A percentile compares a stretch with the other conserved stretches of the same genome.
Evolutionary conservation across 2,888 invertebrate species (phyloP).

Genomic region (Chromoteleia sp.): DNA sequence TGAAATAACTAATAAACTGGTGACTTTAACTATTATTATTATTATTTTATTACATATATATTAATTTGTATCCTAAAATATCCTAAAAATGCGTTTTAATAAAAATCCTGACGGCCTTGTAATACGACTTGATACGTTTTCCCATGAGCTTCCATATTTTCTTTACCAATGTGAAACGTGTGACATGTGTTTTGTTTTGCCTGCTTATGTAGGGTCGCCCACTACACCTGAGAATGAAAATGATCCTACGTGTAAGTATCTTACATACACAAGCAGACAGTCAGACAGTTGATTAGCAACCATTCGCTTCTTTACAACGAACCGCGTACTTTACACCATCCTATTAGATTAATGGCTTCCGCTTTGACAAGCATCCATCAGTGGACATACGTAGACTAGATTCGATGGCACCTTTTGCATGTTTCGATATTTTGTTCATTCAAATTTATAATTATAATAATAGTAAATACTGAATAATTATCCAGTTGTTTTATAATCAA

Average conservation of each 20-base stretch:
- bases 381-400: slow-evolving; percentile 28
- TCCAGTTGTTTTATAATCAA: too few species aligned
- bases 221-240: slow-evolving; percentile 86
- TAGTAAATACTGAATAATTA: too few species aligned
- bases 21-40: too few species aligned
- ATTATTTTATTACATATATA: too few species aligned
- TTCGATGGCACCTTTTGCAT: slow-evolving; percentile 41
- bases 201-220: slow-evolving; percentile 85
- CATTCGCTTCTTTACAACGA: slow-evolving; percentile 45
- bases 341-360: slow-evolving; percentile 46
- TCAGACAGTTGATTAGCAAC: slow-evolving; percentile 53
- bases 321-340: slow-evolving; percentile 29
- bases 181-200: slow-evolving; percentile 84
- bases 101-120: neutral
- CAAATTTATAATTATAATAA: neutral
- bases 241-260: slow-evolving; percentile 86
- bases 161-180: slow-evolving; percentile 82
- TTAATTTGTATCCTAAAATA: neutral
- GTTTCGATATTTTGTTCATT: slow-evolving; percentile 10
- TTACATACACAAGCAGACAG: slow-evolving; percentile 73
- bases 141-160: slow-evolving; percentile 58
- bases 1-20: too few species aligned
- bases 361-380: slow-evolving; percentile 58
- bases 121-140: slow-evolving; percentile 38
- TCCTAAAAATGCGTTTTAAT: slow-evolving; percentile 34